These are phyloP conservation scores for Drosophila lacteicornis DNA, from an alignment of 1,140 invertebrate species.

Conservation along the genomic window DNA sequence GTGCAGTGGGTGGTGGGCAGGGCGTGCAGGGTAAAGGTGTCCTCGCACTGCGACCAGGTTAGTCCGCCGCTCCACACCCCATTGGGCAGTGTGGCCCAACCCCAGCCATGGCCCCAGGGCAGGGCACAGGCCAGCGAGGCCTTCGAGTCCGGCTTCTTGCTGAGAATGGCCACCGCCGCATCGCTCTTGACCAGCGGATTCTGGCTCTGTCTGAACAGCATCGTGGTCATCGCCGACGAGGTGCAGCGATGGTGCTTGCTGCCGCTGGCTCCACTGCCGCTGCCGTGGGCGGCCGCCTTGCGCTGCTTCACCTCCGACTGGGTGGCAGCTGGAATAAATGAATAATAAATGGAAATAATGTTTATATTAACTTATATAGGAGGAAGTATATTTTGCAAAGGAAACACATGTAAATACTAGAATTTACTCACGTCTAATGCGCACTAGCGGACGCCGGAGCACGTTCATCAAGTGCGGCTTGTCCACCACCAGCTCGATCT, in stretches of 20 bases:
- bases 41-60: conserved; percentile 88
- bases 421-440: conserved; percentile 87
- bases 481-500: conserved; percentile 88
- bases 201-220: conserved; percentile 73
- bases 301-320: conserved; percentile 85
- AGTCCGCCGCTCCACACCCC: conserved; percentile 88
- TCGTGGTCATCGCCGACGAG: conserved; percentile 56
- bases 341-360: not conserved
- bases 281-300: conserved; percentile 53
- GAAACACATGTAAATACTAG: not conserved
- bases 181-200: conserved; percentile 82
- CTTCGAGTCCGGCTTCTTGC: conserved; percentile 82
- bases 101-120: conserved; percentile 87
- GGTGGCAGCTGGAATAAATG: conserved; percentile 85
- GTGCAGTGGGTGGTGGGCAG: conserved; percentile 87
- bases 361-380: not conserved
- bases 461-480: conserved; percentile 87
- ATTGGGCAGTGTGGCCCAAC: conserved; percentile 87
- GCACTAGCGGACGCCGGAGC: conserved; percentile 87
- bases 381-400: no score
- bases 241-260: conserved; percentile 55
- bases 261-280: conserved; percentile 29
- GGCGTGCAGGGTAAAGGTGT: conserved; percentile 87
- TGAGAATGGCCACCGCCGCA: conserved; percentile 82
- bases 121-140: conserved; percentile 81